Evolutionary conservation across 2,797 vertebrate genomes (phyloP).

Genomic region (Trichosurus vulpecula): DNA sequence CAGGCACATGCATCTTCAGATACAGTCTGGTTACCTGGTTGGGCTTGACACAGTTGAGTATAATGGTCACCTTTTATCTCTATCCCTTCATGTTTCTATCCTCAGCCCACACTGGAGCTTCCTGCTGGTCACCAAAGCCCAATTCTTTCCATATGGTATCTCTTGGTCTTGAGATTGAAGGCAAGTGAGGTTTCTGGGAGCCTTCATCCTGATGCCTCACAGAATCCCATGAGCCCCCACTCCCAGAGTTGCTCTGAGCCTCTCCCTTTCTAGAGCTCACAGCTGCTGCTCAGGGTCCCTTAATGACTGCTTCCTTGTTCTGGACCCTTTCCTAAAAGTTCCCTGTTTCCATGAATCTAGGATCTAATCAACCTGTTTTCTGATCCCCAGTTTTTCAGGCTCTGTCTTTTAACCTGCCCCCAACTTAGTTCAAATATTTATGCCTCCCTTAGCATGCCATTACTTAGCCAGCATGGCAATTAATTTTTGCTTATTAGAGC

Average conservation of each 20-base stretch:
- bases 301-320: neutral
- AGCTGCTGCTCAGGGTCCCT: neutral
- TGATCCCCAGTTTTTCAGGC: neutral
- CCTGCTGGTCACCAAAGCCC: neutral
- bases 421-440: neutral
- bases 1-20: neutral
- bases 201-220: neutral
- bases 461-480: neutral
- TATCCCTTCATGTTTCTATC: neutral
- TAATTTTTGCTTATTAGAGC: neutral
- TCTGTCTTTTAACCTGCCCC: neutral
- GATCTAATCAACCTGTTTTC: neutral
- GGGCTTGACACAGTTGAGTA: neutral
- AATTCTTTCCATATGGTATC: neutral
- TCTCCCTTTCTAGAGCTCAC: neutral
- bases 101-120: neutral
- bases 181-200: neutral
- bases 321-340: neutral
- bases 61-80: neutral
- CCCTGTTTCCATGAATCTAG: neutral
- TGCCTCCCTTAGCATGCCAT: neutral
- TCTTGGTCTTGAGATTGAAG: neutral
- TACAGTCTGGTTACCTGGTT: neutral
- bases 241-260: neutral
- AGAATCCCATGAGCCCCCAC: neutral